phyloP scores from a whole-genome alignment of 1,140 invertebrate species.

The Brachionus sp. region DNA sequence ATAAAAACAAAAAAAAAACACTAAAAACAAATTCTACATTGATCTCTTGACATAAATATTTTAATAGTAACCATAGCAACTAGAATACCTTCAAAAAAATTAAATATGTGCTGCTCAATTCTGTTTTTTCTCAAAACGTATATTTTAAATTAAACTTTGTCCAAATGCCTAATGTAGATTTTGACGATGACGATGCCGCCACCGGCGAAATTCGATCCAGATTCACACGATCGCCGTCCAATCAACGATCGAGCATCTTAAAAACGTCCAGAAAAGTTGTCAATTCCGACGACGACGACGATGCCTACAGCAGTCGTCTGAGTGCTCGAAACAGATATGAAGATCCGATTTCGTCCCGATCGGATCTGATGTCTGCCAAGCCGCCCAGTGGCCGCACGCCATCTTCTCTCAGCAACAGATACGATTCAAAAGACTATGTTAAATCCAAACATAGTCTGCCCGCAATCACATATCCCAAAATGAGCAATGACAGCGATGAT shows the following conservation, averaged over 20 bases:
- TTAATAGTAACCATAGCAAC: constrained; percentile 17
- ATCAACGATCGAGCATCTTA: not conserved
- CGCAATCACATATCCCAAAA: constrained; percentile 8
- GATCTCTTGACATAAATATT: constrained; percentile 37
- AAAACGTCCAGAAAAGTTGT: not conserved
- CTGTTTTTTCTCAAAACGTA: not conserved
- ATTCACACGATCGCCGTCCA: not conserved
- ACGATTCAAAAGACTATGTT: not conserved
- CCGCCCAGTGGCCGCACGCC: not conserved
- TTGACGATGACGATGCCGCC: constrained; percentile 9
- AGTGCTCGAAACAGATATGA: not conserved
- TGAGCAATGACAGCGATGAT: constrained; percentile 40
- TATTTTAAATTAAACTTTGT: not conserved
- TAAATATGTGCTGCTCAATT: not conserved
- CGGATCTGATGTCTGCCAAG: not conserved
- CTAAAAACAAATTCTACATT: not conserved
- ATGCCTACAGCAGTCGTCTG: not conserved
- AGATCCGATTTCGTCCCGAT: not conserved
- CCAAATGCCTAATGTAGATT: constrained; percentile 28
- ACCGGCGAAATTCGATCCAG: not conserved
- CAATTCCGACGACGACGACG: constrained; percentile 2
- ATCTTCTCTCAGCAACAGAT: constrained; percentile 3
- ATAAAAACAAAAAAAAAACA: not conserved
- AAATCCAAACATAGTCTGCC: not conserved
- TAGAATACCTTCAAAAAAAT: constrained; percentile 19